Conservation (phyloP, 2,113 vertebrate genomes). For the Ia io region DNA sequence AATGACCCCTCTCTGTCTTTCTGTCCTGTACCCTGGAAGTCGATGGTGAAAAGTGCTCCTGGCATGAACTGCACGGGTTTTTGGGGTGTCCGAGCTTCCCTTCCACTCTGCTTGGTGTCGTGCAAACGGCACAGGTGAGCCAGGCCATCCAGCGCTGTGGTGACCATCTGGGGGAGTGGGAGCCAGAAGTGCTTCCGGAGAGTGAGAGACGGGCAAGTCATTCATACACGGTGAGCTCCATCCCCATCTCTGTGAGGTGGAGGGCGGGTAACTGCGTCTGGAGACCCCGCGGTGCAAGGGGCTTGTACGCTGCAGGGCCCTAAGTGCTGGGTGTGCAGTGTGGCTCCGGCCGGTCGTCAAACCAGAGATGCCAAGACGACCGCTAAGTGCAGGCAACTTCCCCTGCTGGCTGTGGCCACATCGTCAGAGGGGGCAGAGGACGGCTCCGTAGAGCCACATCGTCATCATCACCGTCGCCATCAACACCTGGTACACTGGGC, state of each 20-base stretch:
- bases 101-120: fast-evolving
- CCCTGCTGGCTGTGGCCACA: fast-evolving
- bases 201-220: neutral
- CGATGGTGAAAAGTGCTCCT: fast-evolving
- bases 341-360: too few species aligned
- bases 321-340: fast-evolving
- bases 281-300: neutral
- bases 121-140: neutral
- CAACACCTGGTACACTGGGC: neutral
- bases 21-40: neutral
- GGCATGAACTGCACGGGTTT: fast-evolving
- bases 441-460: fast-evolving
- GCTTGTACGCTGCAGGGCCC: too few species aligned
- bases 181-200: neutral
- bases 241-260: neutral
- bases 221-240: fast-evolving
- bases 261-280: too few species aligned
- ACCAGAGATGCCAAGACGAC: fast-evolving
- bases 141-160: fast-evolving
- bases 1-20: fast-evolving
- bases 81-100: fast-evolving
- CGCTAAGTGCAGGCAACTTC: too few species aligned
- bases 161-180: fast-evolving
- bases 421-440: neutral
- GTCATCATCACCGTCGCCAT: fast-evolving